A percentile compares a stretch with the other conserved stretches of the same genome.
Conservation (phyloP, 2,888 invertebrate genomes). For the Rhagium mordax region DNA sequence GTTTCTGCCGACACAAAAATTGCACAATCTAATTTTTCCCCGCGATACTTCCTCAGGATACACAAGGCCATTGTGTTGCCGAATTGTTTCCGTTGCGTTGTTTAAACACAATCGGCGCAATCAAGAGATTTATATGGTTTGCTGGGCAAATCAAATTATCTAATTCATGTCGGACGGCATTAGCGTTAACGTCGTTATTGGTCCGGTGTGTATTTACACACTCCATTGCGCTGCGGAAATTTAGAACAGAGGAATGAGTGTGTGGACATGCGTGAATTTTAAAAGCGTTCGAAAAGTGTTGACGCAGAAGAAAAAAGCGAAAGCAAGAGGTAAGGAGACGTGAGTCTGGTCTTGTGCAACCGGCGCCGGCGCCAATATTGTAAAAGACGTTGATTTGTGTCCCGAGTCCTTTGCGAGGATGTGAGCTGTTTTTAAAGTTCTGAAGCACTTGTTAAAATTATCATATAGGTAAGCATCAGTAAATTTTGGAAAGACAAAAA, state of each 20-base stretch:
- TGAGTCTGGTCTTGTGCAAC: neutral
- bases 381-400: neutral
- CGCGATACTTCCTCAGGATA: slow-evolving; percentile 22
- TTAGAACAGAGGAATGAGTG: slow-evolving; percentile 14
- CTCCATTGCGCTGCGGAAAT: slow-evolving; percentile 34
- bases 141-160: slow-evolving; percentile 32
- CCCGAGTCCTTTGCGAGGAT: too few relatives aligned
- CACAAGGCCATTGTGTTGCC: slow-evolving; percentile 35
- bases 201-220: slow-evolving; percentile 25
- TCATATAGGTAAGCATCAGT: too few relatives aligned
- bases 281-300: neutral
- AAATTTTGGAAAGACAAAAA: too few relatives aligned
- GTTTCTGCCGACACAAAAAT: neutral
- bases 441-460: too few relatives aligned
- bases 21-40: slow-evolving; percentile 16
- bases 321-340: neutral
- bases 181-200: slow-evolving; percentile 22
- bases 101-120: neutral
- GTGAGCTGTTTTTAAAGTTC: too few relatives aligned
- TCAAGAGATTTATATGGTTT: slow-evolving; percentile 34
- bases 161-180: slow-evolving; percentile 16
- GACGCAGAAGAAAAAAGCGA: neutral
- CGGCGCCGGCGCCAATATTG: neutral
- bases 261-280: neutral
- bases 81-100: slow-evolving; percentile 11